Conservation (phyloP, 2,888 invertebrate genomes). For the Limnephilus auricula region DNA sequence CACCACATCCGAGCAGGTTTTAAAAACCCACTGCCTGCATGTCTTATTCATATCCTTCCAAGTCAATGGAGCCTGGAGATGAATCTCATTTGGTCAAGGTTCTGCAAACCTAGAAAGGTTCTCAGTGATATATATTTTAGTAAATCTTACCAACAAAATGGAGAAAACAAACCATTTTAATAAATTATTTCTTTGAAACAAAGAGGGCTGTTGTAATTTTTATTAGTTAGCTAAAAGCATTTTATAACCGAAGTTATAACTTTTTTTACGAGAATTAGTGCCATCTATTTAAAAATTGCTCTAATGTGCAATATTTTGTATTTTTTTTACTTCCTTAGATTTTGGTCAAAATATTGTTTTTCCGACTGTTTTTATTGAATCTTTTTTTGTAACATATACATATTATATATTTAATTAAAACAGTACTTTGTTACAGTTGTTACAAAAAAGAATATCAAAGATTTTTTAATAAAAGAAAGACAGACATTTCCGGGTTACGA, state of each 20-base stretch:
- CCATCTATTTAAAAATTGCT: no score
- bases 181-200: background rate
- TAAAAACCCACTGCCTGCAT: background rate
- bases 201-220: background rate
- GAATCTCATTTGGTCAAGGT: background rate
- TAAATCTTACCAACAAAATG: background rate
- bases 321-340: background rate
- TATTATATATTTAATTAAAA: no score
- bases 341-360: background rate
- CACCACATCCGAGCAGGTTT: background rate
- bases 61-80: background rate
- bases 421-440: no score
- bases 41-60: background rate
- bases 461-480: no score
- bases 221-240: background rate
- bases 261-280: background rate
- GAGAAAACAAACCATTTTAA: background rate
- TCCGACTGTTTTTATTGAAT: background rate
- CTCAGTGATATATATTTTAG: background rate
- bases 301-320: background rate
- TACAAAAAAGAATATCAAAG: no score
- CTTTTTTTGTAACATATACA: no score
- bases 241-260: background rate
- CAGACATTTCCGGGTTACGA: no score
- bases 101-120: background rate